Base-by-base conservation (phyloP, 2,113 vertebrate genomes). In the Amblyornis subalaris region DNA sequence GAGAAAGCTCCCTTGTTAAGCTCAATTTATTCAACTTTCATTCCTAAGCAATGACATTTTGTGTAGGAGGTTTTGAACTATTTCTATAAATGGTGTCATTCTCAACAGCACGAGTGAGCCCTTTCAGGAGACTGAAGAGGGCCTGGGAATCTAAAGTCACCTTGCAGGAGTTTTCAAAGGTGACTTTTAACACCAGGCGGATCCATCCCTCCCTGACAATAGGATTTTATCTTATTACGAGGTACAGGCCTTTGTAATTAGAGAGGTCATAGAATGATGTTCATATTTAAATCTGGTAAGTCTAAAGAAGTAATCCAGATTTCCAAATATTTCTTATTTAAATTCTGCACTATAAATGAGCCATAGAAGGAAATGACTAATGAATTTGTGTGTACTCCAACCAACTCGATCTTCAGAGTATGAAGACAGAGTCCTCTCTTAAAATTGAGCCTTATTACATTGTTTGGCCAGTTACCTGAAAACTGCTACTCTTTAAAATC, bases 31-130 rank as follows among this genome's bases (percentile, higher is more conserved):
- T 80, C 42, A 36, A 44, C 62, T 91, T 85, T 74, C 64, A 79
- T 91, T 95, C 81, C 85, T 70, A 79, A 95, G 47, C 22, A n/a
- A 50, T 79, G 81, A 71, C 58, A 94, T 83, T 89, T 65, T 88
- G 71, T 33, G 71, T 76, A 70, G 89, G 31, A 67, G 54, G n/a
- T 33, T 95, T 91, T 89, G 84, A 73, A n/a, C 40, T 79, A 29
- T 64, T 88, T 87, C 66, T 89, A 4, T 67, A 89, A 88, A 62
- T 66, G 21, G 33, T 73, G 35, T 76, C 42, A 80, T 70, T 93
- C n/a, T 72, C 53, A 50, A 29, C 3, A 85, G 58, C 25, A 21
- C 0, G 0, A 95, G 19, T 25, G 47, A 80, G 28, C 14, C 53
- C 54, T 64, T 88, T 80, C 62, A 94, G 78, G 64, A 91, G 71